Evolutionary conservation across 1,140 invertebrate species (phyloP).

Genomic region (Drosophila ananassae): DNA sequence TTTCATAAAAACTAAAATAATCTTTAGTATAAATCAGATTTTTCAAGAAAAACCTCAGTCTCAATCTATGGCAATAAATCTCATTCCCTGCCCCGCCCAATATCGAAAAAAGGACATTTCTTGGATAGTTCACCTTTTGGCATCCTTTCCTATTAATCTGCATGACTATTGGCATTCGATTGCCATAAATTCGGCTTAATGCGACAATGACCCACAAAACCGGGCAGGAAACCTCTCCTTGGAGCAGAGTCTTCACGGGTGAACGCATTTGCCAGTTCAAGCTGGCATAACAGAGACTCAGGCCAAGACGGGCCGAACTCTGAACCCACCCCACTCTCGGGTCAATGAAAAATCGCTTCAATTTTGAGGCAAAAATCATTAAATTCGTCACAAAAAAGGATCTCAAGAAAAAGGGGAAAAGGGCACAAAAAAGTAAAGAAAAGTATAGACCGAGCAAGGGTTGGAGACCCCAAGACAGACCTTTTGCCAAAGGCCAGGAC

Average conservation of each 20-base stretch:
- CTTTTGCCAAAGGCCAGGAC: constrained; percentile 41
- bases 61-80: background rate
- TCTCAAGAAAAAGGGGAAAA: constrained; percentile 31
- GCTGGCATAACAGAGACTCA: constrained; percentile 66
- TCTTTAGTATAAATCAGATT: too few relatives aligned
- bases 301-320: constrained; percentile 61
- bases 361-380: constrained; percentile 81
- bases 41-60: background rate
- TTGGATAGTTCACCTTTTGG: constrained; percentile 18
- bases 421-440: constrained; percentile 29
- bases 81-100: constrained; percentile 9
- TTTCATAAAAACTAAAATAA: too few relatives aligned
- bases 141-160: constrained; percentile 52
- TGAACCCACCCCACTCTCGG: constrained; percentile 65
- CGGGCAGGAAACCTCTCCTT: constrained; percentile 43
- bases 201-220: constrained; percentile 69
- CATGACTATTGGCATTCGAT: constrained; percentile 69
- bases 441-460: constrained; percentile 60
- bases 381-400: constrained; percentile 74
- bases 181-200: constrained; percentile 72
- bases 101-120: background rate
- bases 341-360: constrained; percentile 80
- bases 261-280: constrained; percentile 71
- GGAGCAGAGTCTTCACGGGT: constrained; percentile 55
- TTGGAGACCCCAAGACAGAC: constrained; percentile 54